Percentiles rank a stretch among this genome's conserved stretches.
These are phyloP conservation scores for Synergus umbraculus DNA, from an alignment of 2,888 invertebrate genomes.

Conservation along the genomic window DNA sequence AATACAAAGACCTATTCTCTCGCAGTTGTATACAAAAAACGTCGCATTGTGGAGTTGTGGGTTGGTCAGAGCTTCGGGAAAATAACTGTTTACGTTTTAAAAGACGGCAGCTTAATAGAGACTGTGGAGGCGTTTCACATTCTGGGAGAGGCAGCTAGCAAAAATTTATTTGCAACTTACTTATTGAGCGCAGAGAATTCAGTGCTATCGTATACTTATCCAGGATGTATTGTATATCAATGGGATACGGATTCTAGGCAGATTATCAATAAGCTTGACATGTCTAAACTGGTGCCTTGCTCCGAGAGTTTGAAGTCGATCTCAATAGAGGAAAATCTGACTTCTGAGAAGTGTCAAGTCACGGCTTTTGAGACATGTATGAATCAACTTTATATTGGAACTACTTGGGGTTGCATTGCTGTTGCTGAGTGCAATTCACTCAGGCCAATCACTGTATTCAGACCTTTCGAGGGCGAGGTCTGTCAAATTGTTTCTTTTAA, in stretches of 20 bases:
- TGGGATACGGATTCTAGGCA: constrained; percentile 86
- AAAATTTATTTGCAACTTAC: constrained; percentile 84
- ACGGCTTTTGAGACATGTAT: constrained; percentile 73
- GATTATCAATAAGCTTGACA: constrained; percentile 90
- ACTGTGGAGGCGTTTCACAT: constrained; percentile 85
- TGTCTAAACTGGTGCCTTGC: constrained; percentile 94
- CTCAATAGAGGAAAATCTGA: constrained; percentile 91
- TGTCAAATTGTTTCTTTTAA: constrained; percentile 75
- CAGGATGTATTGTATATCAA: constrained; percentile 92
- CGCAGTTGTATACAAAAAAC: constrained; percentile 69
- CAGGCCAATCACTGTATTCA: constrained; percentile 93
- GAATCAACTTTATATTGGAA: constrained; percentile 91
- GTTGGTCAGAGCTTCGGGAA: constrained; percentile 91
- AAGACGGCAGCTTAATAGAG: constrained; percentile 76
- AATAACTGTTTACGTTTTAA: constrained; percentile 87
- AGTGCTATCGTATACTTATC: constrained; percentile 90
- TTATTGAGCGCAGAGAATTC: constrained; percentile 82
- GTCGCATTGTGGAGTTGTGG: constrained; percentile 86
- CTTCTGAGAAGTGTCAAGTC: constrained; percentile 87
- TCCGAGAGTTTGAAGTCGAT: constrained; percentile 95
- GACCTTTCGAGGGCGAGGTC: constrained; percentile 92
- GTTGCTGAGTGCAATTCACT: constrained; percentile 90
- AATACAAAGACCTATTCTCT: constrained; percentile 71
- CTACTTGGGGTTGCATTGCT: constrained; percentile 96
- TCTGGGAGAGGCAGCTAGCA: constrained; percentile 79